Percentiles rank a stretch among this genome's conserved stretches.
phyloP scores from a whole-genome alignment of 2,113 vertebrate species.

The Trinectes maculatus region DNA sequence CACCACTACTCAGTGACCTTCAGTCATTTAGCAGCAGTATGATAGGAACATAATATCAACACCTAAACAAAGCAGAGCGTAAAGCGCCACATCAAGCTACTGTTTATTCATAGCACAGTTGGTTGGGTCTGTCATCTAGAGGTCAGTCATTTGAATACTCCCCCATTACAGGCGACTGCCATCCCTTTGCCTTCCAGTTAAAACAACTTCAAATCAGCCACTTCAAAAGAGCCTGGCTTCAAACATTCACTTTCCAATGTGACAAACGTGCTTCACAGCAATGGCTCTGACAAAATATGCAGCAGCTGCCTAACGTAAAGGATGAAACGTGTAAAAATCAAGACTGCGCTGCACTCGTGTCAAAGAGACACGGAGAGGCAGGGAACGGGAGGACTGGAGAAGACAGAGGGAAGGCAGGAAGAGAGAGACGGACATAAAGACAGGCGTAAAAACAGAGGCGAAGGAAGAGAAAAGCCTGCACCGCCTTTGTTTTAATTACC shows the following conservation, averaged over 20 bases:
- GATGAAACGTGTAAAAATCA: slow-evolving; percentile 83
- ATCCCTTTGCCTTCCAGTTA: slow-evolving; percentile 76
- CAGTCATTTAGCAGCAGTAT: slow-evolving; percentile 72
- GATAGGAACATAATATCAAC: slow-evolving; percentile 74
- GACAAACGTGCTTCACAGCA: slow-evolving; percentile 77
- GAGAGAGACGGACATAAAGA: slow-evolving; percentile 58
- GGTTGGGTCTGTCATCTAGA: slow-evolving; percentile 75
- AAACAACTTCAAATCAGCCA: slow-evolving; percentile 72
- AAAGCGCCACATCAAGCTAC: slow-evolving; percentile 62
- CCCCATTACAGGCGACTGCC: slow-evolving; percentile 70
- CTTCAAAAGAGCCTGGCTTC: slow-evolving; percentile 79
- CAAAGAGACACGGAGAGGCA: slow-evolving; percentile 77
- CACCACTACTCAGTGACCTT: slow-evolving; percentile 69
- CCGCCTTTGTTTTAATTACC: slow-evolving; percentile 91
- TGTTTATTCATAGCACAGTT: slow-evolving; percentile 74
- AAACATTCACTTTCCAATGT: slow-evolving; percentile 73
- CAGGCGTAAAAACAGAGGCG: slow-evolving; percentile 54
- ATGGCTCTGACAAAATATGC: slow-evolving; percentile 75
- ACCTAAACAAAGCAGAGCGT: slow-evolving; percentile 70
- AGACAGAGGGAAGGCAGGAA: slow-evolving; percentile 57
- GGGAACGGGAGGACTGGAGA: slow-evolving; percentile 52
- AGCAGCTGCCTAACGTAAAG: slow-evolving; percentile 84
- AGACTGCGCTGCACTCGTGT: slow-evolving; percentile 81
- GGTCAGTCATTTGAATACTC: slow-evolving; percentile 81
- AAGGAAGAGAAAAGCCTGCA: slow-evolving; percentile 73